These are phyloP conservation scores for Knipowitschia caucasica DNA, from an alignment of 2,797 vertebrate species.

Conservation along the genomic window DNA sequence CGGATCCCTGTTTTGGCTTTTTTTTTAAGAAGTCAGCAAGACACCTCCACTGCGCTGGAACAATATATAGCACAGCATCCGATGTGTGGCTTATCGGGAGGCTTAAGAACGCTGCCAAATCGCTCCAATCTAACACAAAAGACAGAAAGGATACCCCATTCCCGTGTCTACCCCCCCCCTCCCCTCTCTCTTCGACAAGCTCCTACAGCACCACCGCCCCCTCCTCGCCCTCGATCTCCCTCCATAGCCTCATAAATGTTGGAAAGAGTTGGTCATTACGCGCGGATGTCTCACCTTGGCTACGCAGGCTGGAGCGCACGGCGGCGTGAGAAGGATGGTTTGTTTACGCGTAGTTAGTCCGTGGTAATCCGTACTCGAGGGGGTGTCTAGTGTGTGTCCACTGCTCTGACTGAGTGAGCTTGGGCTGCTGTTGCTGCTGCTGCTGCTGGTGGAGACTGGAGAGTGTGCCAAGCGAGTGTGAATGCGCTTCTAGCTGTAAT, in stretches of 20 bases:
- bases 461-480: slow-evolving; percentile 39
- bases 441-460: slow-evolving; percentile 19
- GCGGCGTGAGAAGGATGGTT: slow-evolving; percentile 21
- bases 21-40: slow-evolving; percentile 23
- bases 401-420: slow-evolving; percentile 25
- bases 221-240: slow-evolving; percentile 40
- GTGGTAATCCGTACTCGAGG: slow-evolving; percentile 28
- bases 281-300: slow-evolving; percentile 41
- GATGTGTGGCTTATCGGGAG: not conserved
- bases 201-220: slow-evolving; percentile 23
- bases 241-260: slow-evolving; percentile 42
- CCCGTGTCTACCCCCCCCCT: not conserved
- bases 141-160: slow-evolving; percentile 49
- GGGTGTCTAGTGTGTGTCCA: too few species aligned
- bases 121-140: slow-evolving; percentile 62
- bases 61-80: not conserved
- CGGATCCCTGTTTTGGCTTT: slow-evolving; percentile 11
- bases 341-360: slow-evolving; percentile 31
- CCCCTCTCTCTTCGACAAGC: too few species aligned
- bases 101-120: slow-evolving; percentile 29
- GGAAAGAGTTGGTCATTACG: slow-evolving; percentile 6
- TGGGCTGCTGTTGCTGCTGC: not conserved
- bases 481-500: not conserved
- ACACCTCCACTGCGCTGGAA: slow-evolving; percentile 9
- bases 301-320: slow-evolving; percentile 38